These are phyloP conservation scores for Polypedilum vanderplanki DNA, from an alignment of 1,140 invertebrate genomes.

Conservation along the genomic window DNA sequence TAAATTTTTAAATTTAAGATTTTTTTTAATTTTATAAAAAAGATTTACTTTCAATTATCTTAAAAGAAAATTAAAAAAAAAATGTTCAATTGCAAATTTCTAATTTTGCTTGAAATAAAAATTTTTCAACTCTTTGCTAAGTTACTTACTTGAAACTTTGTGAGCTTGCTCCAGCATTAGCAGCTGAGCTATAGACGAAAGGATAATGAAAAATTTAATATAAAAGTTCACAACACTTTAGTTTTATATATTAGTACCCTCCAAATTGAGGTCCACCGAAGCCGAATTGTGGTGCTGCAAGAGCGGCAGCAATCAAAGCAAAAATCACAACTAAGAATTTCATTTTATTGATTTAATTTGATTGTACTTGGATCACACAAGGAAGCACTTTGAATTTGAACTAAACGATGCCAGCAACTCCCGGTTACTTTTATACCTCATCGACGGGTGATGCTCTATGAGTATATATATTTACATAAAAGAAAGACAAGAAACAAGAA, in stretches of 20 bases:
- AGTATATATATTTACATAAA: background rate
- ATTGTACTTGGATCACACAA: background rate
- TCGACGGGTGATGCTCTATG: constrained; percentile 8
- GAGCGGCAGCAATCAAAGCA: background rate
- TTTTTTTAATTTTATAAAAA: too few species aligned
- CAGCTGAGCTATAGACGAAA: background rate
- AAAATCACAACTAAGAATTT: constrained; percentile 15
- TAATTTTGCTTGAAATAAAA: too few species aligned
- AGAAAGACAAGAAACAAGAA: background rate
- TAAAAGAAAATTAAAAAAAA: too few species aligned
- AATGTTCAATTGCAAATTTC: too few species aligned
- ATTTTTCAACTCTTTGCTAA: too few species aligned
- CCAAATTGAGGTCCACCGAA: background rate
- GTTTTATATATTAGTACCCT: background rate
- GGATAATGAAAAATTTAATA: background rate
- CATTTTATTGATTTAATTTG: background rate
- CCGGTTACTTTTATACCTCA: background rate
- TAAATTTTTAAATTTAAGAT: too few species aligned
- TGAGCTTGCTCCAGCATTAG: background rate
- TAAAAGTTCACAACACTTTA: background rate
- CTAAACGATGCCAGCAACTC: background rate
- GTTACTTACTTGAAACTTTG: constrained; percentile 24
- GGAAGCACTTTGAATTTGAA: background rate
- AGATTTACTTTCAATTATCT: too few species aligned
- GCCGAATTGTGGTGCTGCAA: constrained; percentile 4